A percentile compares a stretch with the other conserved stretches of the same genome.
phyloP scores from a whole-genome alignment of 2,888 invertebrate genomes.

The Tenthredo mesomela region DNA sequence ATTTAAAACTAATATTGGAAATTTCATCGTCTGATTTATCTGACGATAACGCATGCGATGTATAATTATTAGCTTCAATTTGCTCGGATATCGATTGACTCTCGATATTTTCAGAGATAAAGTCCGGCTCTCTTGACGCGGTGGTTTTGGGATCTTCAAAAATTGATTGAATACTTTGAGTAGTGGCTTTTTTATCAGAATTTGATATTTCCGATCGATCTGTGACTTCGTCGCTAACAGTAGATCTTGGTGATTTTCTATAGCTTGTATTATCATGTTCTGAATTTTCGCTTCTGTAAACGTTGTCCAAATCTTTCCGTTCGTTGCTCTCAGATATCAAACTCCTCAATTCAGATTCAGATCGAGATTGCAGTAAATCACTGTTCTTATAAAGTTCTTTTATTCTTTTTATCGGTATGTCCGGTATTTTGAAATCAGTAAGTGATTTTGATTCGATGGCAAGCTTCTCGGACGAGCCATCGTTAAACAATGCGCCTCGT shows the following conservation, averaged over 20 bases:
- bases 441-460: conserved; percentile 73
- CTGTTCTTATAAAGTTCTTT: conserved; percentile 73
- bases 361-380: conserved; percentile 72
- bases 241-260: conserved; percentile 57
- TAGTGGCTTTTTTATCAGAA: conserved; percentile 50
- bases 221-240: conserved; percentile 37
- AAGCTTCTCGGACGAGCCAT: conserved; percentile 67
- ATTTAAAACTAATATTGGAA: conserved; percentile 6
- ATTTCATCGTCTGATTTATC: conserved; percentile 36
- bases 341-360: conserved; percentile 68
- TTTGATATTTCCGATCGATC: conserved; percentile 39
- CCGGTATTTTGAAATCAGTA: conserved; percentile 74
- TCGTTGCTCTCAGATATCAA: conserved; percentile 62
- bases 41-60: conserved; percentile 6
- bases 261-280: conserved; percentile 52
- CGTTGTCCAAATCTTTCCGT: conserved; percentile 43
- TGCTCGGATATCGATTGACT: conserved; percentile 52
- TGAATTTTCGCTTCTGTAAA: conserved; percentile 34
- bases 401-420: conserved; percentile 74
- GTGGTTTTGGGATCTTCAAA: conserved; percentile 59
- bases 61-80: conserved; percentile 28
- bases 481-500: conserved; percentile 65
- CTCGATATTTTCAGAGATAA: conserved; percentile 62
- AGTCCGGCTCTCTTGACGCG: conserved; percentile 28
- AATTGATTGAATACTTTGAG: conserved; percentile 62